Evolutionary conservation across 2,888 invertebrate genomes (phyloP).

Genomic region (Amphimallon solstitiale): DNA sequence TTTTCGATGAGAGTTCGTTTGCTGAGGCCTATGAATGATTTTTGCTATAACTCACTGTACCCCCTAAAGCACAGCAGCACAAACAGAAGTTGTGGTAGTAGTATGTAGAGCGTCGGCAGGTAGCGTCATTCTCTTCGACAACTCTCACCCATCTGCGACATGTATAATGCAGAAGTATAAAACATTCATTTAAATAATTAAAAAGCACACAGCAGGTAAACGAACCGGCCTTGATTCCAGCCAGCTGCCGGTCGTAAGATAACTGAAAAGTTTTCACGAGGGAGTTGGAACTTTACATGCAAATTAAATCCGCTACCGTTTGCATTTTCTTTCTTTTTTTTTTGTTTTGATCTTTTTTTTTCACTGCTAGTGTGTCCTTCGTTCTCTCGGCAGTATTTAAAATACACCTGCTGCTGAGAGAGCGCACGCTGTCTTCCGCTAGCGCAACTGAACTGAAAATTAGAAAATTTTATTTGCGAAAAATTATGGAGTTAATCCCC

Average conservation of each 20-base stretch:
- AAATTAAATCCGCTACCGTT: conserved; percentile 55
- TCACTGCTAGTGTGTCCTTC: background rate
- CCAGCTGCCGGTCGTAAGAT: conserved; percentile 54
- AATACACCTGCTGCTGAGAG: too few species aligned
- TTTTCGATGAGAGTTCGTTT: too few species aligned
- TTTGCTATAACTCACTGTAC: too few species aligned
- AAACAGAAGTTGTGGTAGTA: too few species aligned
- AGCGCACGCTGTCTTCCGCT: too few species aligned
- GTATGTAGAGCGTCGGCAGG: too few species aligned
- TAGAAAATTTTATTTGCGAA: conserved; percentile 13
- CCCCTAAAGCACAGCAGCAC: too few species aligned
- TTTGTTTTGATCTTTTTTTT: conserved; percentile 11
- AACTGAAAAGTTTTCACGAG: conserved; percentile 53
- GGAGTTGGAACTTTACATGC: conserved; percentile 55
- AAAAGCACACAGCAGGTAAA: conserved; percentile 61
- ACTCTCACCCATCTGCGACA: conserved; percentile 48
- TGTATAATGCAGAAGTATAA: conserved; percentile 60
- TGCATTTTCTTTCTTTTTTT: conserved; percentile 36
- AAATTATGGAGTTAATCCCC: conserved; percentile 49
- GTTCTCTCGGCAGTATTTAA: too few species aligned
- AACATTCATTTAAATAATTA: conserved; percentile 62
- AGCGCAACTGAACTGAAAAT: too few species aligned
- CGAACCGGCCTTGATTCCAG: conserved; percentile 57
- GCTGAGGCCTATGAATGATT: too few species aligned
- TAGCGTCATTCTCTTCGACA: too few species aligned